phyloP scores from a whole-genome alignment of 2,888 invertebrate genomes.

The Bhutanitis thaidina region DNA sequence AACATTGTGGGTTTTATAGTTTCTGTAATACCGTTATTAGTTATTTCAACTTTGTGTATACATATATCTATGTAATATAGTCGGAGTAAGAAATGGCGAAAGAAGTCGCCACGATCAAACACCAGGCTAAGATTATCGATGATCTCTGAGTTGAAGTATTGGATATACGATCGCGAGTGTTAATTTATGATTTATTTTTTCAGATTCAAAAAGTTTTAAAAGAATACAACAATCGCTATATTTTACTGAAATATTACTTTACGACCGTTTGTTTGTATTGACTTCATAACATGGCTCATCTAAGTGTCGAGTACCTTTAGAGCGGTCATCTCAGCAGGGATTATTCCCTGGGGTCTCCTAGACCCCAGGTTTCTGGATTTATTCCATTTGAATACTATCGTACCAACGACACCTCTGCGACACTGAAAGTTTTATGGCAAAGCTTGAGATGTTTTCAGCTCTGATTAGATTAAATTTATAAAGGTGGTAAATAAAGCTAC shows the following conservation, averaged over 20 bases:
- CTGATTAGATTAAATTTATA: slow-evolving; percentile 52
- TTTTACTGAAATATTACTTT: not conserved
- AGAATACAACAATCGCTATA: too few species aligned
- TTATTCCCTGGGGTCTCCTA: slow-evolving; percentile 71
- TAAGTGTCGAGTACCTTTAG: slow-evolving; percentile 66
- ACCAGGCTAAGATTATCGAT: too few species aligned
- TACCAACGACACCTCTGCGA: slow-evolving; percentile 62
- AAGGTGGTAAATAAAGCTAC: slow-evolving; percentile 24
- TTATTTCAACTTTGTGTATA: too few species aligned
- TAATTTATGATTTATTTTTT: too few species aligned
- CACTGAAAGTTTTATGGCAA: slow-evolving; percentile 58
- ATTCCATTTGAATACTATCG: slow-evolving; percentile 65
- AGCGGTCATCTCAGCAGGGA: slow-evolving; percentile 73
- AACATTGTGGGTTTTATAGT: too few species aligned
- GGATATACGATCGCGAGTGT: too few species aligned
- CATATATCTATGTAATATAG: too few species aligned
- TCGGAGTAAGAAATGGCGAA: too few species aligned
- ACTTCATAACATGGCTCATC: slow-evolving; percentile 59
- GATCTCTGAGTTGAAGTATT: too few species aligned
- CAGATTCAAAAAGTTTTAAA: too few species aligned
- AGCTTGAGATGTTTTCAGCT: slow-evolving; percentile 51
- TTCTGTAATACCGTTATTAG: too few species aligned
- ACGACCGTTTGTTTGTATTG: slow-evolving; percentile 38
- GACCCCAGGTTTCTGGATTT: slow-evolving; percentile 67
- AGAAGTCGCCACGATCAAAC: too few species aligned